These are phyloP conservation scores for Meteorus colon DNA, from an alignment of 2,888 invertebrate species.

Conservation along the genomic window DNA sequence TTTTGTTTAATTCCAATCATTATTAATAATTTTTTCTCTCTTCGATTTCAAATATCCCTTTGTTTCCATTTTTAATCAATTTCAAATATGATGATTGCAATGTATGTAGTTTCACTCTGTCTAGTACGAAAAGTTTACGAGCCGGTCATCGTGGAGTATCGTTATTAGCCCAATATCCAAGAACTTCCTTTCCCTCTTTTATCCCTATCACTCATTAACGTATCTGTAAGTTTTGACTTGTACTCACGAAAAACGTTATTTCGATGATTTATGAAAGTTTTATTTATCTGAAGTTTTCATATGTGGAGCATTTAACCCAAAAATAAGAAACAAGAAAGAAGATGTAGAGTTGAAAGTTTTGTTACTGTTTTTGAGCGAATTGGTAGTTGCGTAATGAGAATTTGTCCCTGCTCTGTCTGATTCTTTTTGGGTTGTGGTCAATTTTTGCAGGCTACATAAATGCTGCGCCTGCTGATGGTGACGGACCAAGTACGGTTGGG, in stretches of 20 bases:
- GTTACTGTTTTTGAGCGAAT: not conserved
- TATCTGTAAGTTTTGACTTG: not conserved
- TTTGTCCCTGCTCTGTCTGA: no score
- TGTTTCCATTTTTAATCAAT: conserved; percentile 4
- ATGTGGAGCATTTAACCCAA: no score
- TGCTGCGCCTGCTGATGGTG: conserved; percentile 62
- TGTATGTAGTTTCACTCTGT: conserved; percentile 41
- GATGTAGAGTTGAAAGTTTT: not conserved
- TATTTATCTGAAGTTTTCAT: not conserved
- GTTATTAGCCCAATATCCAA: conserved; percentile 35
- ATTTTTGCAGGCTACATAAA: conserved; percentile 54
- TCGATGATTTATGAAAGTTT: not conserved
- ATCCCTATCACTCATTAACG: conserved; percentile 8
- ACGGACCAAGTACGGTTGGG: conserved; percentile 64
- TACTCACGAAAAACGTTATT: no score
- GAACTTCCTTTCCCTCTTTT: conserved; percentile 26
- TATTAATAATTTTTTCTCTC: conserved; percentile 13
- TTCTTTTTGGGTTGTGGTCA: not conserved
- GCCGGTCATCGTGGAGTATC: conserved; percentile 18
- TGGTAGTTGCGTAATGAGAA: not conserved
- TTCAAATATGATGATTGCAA: not conserved
- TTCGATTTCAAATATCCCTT: not conserved
- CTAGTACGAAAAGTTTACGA: conserved; percentile 43
- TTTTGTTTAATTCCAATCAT: conserved; percentile 30
- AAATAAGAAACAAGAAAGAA: no score